These are phyloP conservation scores for Xiphophorus hellerii DNA, from an alignment of 2,113 vertebrate species.

Conservation along the genomic window DNA sequence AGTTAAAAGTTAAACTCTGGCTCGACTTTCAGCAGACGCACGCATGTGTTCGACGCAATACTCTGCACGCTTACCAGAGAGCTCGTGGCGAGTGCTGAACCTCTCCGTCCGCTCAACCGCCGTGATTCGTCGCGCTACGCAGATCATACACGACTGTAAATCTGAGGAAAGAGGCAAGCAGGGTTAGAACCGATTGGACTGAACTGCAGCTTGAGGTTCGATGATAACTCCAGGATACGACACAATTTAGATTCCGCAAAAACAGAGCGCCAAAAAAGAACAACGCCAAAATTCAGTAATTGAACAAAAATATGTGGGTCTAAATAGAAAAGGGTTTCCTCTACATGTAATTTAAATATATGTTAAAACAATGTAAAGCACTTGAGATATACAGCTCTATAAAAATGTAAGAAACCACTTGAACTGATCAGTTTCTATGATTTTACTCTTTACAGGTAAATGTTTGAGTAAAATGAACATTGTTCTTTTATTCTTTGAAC, in stretches of 20 bases:
- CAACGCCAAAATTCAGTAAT: neutral
- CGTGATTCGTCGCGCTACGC: slow-evolving; percentile 92
- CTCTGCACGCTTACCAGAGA: slow-evolving; percentile 86
- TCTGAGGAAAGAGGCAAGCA: slow-evolving; percentile 75
- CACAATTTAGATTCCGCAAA: neutral
- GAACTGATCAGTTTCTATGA: too few relatives aligned
- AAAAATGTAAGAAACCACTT: too few relatives aligned
- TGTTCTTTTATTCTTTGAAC: too few relatives aligned
- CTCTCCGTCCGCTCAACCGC: slow-evolving; percentile 91
- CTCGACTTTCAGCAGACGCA: too few relatives aligned
- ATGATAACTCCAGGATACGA: neutral
- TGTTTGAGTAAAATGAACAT: too few relatives aligned
- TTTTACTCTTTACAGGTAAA: too few relatives aligned
- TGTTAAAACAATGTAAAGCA: too few relatives aligned
- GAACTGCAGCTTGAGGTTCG: neutral
- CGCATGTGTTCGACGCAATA: neutral
- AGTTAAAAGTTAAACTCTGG: neutral
- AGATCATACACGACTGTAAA: slow-evolving; percentile 99
- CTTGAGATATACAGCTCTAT: too few relatives aligned
- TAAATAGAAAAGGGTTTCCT: neutral
- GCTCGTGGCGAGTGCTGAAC: slow-evolving; percentile 95
- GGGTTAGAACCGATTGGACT: neutral
- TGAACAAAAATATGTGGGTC: neutral
- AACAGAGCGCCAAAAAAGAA: neutral
- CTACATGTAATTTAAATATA: too few relatives aligned